Percentiles rank a stretch among this genome's conserved stretches.
Evolutionary conservation across 2,797 vertebrate genomes (phyloP).

Genomic region (Pipistrellus pygmaeus): DNA sequence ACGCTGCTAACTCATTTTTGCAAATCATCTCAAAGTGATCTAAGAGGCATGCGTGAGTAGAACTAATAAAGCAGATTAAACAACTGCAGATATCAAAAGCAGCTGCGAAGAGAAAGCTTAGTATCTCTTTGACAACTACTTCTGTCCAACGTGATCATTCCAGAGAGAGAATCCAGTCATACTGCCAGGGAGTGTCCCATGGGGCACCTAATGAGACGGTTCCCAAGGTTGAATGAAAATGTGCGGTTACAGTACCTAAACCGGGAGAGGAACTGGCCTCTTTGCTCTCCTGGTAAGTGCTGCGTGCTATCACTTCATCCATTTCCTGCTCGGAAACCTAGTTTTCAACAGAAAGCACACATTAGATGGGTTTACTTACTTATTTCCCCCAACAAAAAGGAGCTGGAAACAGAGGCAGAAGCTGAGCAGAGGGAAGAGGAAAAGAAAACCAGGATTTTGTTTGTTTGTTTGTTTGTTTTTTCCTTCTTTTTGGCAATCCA

Average conservation of each 20-base stretch:
- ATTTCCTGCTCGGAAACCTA: conserved; percentile 98
- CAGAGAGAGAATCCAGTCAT: not conserved
- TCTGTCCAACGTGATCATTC: not conserved
- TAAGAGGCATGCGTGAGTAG: conserved; percentile 6
- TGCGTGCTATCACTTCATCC: conserved; percentile 94
- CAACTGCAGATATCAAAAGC: conserved; percentile 47
- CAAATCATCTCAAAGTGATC: conserved; percentile 44
- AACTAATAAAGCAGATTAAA: conserved; percentile 44
- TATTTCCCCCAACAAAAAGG: not conserved
- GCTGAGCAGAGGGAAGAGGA: not conserved
- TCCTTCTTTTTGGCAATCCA: not conserved
- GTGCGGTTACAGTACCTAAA: conserved; percentile 84
- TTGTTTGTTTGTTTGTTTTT: too few relatives aligned
- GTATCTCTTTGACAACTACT: not conserved
- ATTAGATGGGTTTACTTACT: conserved; percentile 59
- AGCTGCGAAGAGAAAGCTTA: not conserved
- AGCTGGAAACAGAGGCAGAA: conserved; percentile 6
- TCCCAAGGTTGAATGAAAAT: not conserved
- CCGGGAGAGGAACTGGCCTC: conserved; percentile 87
- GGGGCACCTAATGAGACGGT: not conserved
- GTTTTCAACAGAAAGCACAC: conserved; percentile 71
- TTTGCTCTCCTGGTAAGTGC: conserved; percentile 93
- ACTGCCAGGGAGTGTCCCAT: rapidly evolving
- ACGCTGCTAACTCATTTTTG: conserved; percentile 32
- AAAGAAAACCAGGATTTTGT: not conserved